Evolutionary conservation across 2,113 vertebrate genomes (phyloP).

Genomic region (Odontesthes bonariensis): DNA sequence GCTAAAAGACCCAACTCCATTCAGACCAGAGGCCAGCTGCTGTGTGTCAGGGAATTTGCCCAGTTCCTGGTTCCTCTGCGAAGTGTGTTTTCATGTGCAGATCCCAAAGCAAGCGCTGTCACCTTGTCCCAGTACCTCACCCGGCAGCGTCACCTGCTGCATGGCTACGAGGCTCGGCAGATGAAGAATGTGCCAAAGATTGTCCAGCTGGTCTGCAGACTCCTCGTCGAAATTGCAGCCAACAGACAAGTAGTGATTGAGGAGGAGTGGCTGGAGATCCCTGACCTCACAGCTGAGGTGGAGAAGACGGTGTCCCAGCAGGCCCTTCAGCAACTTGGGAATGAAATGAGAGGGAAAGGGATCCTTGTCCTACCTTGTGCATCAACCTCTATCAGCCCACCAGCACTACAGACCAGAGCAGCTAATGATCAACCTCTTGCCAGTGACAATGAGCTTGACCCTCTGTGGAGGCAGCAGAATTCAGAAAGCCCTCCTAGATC

Average conservation of each 20-base stretch:
- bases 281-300: constrained; percentile 90
- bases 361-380: constrained; percentile 75
- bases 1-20: constrained; percentile 96
- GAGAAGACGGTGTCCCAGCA: constrained; percentile 92
- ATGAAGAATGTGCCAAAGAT: constrained; percentile 96
- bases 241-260: constrained; percentile 85
- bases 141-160: constrained; percentile 94
- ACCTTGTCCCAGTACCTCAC: constrained; percentile 93
- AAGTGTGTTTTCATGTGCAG: constrained; percentile 90
- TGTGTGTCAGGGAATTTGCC: constrained; percentile 94
- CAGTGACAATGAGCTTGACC: constrained; percentile 82
- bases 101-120: constrained; percentile 87
- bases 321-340: constrained; percentile 84
- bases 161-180: constrained; percentile 94
- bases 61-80: constrained; percentile 93
- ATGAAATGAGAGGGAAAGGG: constrained; percentile 85
- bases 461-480: constrained; percentile 85
- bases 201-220: constrained; percentile 89
- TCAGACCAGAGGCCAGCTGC: constrained; percentile 93
- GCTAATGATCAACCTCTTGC: constrained; percentile 73
- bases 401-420: constrained; percentile 35
- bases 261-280: constrained; percentile 80
- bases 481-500: constrained; percentile 75
- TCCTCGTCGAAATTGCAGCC: constrained; percentile 90
- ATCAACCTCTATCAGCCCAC: constrained; percentile 37